Evolutionary conservation across 2,888 invertebrate genomes (phyloP).

Genomic region (Xanthia togata): DNA sequence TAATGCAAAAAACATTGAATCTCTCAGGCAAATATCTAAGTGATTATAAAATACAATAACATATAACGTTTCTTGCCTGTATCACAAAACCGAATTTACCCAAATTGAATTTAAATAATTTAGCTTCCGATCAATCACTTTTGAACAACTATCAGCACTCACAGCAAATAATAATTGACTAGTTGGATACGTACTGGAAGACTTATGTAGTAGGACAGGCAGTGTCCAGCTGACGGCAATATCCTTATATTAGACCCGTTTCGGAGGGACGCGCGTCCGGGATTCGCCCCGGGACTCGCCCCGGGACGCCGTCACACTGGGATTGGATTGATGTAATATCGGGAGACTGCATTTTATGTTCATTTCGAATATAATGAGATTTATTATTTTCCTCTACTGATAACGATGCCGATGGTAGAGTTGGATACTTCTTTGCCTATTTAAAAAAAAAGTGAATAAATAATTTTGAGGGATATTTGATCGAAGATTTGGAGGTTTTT

Average conservation of each 20-base stretch:
- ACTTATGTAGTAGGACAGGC: background rate
- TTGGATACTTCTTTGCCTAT: background rate
- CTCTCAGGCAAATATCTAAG: background rate
- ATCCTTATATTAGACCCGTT: slow-evolving; percentile 55
- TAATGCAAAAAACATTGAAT: background rate
- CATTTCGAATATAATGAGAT: slow-evolving; percentile 35
- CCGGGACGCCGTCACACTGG: slow-evolving; percentile 30
- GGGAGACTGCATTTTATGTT: slow-evolving; percentile 23
- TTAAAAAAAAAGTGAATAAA: too few relatives aligned
- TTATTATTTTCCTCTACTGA: slow-evolving; percentile 6
- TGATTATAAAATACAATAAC: background rate
- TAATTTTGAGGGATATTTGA: background rate
- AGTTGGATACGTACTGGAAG: background rate
- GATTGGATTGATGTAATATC: slow-evolving; percentile 46
- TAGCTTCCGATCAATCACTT: background rate
- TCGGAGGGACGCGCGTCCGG: slow-evolving; percentile 28
- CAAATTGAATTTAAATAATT: background rate
- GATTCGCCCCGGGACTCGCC: slow-evolving; percentile 36
- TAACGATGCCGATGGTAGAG: background rate
- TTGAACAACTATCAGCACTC: background rate
- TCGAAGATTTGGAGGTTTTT: background rate
- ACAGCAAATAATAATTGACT: slow-evolving; percentile 21
- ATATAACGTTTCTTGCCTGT: background rate
- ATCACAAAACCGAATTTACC: background rate
- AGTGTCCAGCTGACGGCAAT: slow-evolving; percentile 60